Percentiles rank a stretch among this genome's conserved stretches.
Conservation (phyloP, 1,140 invertebrate genomes). For the Pseudomyrmex cubaensis region DNA sequence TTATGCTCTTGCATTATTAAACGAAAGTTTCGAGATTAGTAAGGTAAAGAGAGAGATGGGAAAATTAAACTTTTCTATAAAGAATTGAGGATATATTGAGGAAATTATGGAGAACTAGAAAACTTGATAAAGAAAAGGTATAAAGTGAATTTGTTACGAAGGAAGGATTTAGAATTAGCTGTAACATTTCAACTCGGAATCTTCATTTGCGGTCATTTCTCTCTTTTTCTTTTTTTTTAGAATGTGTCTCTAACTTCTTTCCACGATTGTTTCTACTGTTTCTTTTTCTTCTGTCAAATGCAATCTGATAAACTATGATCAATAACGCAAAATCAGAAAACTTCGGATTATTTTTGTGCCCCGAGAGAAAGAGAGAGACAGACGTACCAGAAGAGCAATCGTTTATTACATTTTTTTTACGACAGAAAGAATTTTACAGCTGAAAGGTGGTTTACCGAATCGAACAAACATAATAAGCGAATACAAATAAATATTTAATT, state of each 20-base stretch:
- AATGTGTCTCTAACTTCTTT: neutral
- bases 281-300: neutral
- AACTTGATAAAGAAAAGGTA: neutral
- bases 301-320: slow-evolving; percentile 10
- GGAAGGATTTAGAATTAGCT: neutral
- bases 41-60: neutral
- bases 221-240: no score
- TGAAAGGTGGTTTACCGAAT: slow-evolving; percentile 12
- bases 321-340: slow-evolving; percentile 25
- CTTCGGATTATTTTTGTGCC: neutral
- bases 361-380: no score
- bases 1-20: neutral
- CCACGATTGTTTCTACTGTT: neutral
- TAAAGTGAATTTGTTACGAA: neutral
- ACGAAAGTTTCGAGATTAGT: slow-evolving; percentile 18
- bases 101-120: neutral
- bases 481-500: no score
- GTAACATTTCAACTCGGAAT: slow-evolving; percentile 18
- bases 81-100: slow-evolving; percentile 4
- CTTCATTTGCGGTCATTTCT: neutral
- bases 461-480: no score
- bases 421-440: slow-evolving; percentile 3
- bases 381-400: neutral
- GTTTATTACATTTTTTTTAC: neutral
- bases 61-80: neutral